Percentiles rank a stretch among this genome's conserved stretches.
phyloP scores from a whole-genome alignment of 2,113 vertebrate genomes.

The Ptilonorhynchus violaceus region DNA sequence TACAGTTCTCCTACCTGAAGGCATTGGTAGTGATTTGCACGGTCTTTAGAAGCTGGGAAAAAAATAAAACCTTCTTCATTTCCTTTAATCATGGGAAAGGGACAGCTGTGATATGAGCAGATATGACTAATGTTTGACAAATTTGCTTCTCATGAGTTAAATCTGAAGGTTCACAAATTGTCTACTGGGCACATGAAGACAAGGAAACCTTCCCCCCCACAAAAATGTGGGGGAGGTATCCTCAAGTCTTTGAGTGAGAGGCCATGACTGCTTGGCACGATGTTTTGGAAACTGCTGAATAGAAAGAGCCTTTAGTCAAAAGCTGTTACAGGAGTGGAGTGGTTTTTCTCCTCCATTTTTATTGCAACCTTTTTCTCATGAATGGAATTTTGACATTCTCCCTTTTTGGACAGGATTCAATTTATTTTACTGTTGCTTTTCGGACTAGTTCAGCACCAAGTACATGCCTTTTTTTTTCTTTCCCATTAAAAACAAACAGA shows the following conservation, averaged over 20 bases:
- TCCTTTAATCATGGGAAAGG: background rate
- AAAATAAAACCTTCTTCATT: background rate
- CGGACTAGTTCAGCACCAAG: background rate
- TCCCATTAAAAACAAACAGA: background rate
- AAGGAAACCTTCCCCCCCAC: background rate
- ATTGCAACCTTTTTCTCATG: background rate
- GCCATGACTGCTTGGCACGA: background rate
- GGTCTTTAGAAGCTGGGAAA: background rate
- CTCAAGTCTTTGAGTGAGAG: background rate
- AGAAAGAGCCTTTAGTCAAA: background rate
- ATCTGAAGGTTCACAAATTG: background rate
- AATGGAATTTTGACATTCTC: background rate
- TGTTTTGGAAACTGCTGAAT: background rate
- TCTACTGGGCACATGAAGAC: background rate
- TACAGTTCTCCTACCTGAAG: background rate
- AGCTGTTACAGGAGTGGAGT: background rate
- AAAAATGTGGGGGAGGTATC: background rate
- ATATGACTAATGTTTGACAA: background rate
- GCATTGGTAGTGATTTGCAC: background rate
- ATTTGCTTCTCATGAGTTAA: background rate
- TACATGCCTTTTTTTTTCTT: background rate
- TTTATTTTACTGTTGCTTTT: background rate
- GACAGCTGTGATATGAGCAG: background rate
- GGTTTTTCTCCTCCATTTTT: background rate
- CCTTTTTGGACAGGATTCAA: background rate